phyloP scores from a whole-genome alignment of 1,140 invertebrate genomes.

The Pygmarrhopalites habei region DNA sequence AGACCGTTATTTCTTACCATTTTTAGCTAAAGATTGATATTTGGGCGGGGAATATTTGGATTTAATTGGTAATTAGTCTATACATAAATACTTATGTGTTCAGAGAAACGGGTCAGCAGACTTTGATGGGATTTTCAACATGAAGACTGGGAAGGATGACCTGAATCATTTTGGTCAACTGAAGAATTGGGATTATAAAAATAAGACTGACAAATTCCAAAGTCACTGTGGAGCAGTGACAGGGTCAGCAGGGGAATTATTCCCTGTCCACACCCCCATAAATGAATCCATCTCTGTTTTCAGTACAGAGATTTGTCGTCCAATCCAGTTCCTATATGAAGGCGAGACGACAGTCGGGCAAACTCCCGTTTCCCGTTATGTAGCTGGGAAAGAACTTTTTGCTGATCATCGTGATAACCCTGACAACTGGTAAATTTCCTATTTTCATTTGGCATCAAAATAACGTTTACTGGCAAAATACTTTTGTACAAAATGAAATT shows the following conservation, averaged over 20 bases:
- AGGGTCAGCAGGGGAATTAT: slow-evolving; percentile 68
- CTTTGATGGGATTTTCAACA: slow-evolving; percentile 67
- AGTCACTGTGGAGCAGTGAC: slow-evolving; percentile 57
- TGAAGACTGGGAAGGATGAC: slow-evolving; percentile 59
- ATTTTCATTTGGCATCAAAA: no score
- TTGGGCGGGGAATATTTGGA: no score
- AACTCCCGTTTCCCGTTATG: slow-evolving; percentile 53
- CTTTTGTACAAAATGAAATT: no score
- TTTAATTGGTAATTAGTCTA: no score
- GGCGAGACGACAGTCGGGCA: slow-evolving; percentile 49
- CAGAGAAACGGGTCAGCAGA: slow-evolving; percentile 62
- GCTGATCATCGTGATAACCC: slow-evolving; percentile 62
- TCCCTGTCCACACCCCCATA: slow-evolving; percentile 54
- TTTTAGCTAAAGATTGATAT: no score
- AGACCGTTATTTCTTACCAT: no score
- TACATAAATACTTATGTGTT: no score
- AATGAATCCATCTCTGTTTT: slow-evolving; percentile 42
- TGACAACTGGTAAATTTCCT: slow-evolving; percentile 53
- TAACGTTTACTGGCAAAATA: no score
- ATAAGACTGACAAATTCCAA: slow-evolving; percentile 53
- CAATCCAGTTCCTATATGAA: slow-evolving; percentile 51
- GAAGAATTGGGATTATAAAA: slow-evolving; percentile 60
- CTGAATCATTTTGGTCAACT: slow-evolving; percentile 57
- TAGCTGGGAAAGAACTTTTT: slow-evolving; percentile 53
- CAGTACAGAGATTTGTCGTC: slow-evolving; percentile 43